Base-by-base conservation (phyloP, 2,797 vertebrate species). In the Sebastes iracundus region DNA sequence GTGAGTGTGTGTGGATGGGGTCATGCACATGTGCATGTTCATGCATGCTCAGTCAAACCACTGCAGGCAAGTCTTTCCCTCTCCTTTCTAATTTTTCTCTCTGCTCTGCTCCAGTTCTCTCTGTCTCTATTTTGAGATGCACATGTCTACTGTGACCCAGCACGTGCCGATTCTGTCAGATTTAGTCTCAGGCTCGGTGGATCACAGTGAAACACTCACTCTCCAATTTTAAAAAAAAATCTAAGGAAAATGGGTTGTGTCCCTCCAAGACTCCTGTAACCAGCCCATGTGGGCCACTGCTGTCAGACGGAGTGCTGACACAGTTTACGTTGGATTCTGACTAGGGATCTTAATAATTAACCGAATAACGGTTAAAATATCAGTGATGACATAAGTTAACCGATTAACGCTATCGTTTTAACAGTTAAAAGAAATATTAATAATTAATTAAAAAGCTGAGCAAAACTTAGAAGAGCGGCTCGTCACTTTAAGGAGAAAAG, bases 81-180 rank as follows among this genome's bases (percentile, higher is more conserved):
- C 67, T 70, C 46, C 38, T 84, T 5, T 55, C 65, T 71, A 64
- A 2, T 82, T 83, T 73, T 77, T 71, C 33, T 80, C 80, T 53
- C 4, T 2, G 64, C 75, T 53, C 30, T 75, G 77, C 71, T 88
- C 81, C 13, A 28, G 25, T 88, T 88, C 61, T 64, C 52, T 65
- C 69, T 1, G 18, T 79, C 90, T 87, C 85, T 94, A 92, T 94
- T 92, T 92, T 77, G 69, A 92, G 90, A 88, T 28, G 65, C 92
- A 91, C 92, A 88, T 92, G 93, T 82, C 79, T 59, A 71, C 86
- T 23, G 46, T 76, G 86, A 90, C 87, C 88, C 85, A 58, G 82
- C 90, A 92, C 30, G 88, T 94, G 92, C 77, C 8, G 2, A 80
- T 92, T 89, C 85, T 91, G 85, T 92, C 84, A 88, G 84, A 83